These are phyloP conservation scores for Scomber japonicus DNA, from an alignment of 2,113 vertebrate genomes.

Conservation along the genomic window DNA sequence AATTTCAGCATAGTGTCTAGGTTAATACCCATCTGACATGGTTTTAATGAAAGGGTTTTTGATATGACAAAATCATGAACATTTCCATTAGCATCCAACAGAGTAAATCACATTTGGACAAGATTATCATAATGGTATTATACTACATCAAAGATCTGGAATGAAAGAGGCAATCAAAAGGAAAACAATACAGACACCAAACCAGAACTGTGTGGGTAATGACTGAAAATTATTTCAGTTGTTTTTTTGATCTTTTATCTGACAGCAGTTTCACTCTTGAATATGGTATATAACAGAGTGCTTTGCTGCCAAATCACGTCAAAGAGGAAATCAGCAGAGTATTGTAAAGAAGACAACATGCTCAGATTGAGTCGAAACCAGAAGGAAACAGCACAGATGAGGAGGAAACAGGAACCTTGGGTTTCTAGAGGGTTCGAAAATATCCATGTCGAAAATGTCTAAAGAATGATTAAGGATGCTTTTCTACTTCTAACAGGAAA, in stretches of 20 bases:
- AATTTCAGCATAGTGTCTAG: no score
- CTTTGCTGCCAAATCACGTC: neutral
- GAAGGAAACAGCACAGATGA: neutral
- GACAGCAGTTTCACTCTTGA: neutral
- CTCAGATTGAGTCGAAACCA: conserved; percentile 14
- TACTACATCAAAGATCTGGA: neutral
- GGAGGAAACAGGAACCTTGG: neutral
- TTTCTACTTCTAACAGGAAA: conserved; percentile 14
- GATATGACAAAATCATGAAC: neutral
- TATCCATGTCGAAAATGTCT: neutral
- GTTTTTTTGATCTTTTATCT: neutral
- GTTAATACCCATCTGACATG: no score
- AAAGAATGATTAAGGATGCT: neutral
- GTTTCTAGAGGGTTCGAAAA: neutral
- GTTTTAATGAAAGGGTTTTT: neutral
- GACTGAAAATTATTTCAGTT: neutral
- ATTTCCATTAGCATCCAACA: conserved; percentile 30
- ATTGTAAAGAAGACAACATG: neutral
- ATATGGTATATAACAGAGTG: neutral
- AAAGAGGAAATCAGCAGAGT: conserved; percentile 13
- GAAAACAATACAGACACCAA: neutral
- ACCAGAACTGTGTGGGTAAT: neutral
- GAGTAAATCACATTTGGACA: conserved; percentile 2
- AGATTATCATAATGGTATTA: no score
- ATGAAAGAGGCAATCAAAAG: neutral